Evolutionary conservation across 2,888 invertebrate species (phyloP), one percentile per base, ranked within the genome.

Genomic region (Scaptomyza caliginosa): DNA sequence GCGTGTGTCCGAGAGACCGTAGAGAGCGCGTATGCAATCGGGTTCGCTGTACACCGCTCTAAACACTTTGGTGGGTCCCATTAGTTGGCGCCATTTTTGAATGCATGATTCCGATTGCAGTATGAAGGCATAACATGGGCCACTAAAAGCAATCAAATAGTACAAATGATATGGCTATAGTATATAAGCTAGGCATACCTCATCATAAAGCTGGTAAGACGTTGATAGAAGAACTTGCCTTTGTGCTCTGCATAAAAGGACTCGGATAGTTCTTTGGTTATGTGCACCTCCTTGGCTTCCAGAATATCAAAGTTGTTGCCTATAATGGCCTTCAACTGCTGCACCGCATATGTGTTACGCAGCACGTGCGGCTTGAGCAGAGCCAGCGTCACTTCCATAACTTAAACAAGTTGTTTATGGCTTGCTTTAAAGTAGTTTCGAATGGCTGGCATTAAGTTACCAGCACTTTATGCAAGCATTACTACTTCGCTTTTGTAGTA

Each of bases 1-100:
- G 82, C 98, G 94, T 0, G 99, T 98, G 90, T 99, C 99, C 0
- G 98, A 96, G 16, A 98, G 92, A 0, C 98, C 98, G 92, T 95
- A 97, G 87, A 93, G 92, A 2, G 96, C 96, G 78, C 99, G 92
- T 67, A 99, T 94, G 51, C 95, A 94, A 52, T 95, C 90, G 0
- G 98, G 98, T 54, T 95, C 93, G 57, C 94, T 93, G 87, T 94
- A 96, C 64, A 96, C 95, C 0, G 96, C 95, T 89, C 94, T 95
- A 88, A 93, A 96, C 0, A 96, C 96, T 92, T 97, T 97, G 0
- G 98, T 98, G 1, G 98, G 98, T 0, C 98, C 98, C 92, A 98
- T 94, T 46, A 98, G 90, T 50, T 92, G 89, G 70, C 98, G 93
- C 98, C 98, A 98, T 51, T 94, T 92, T 16, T 91, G 86, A 74